Base-by-base conservation (phyloP, 2,888 invertebrate genomes). In the Falcaria lacertinaria region DNA sequence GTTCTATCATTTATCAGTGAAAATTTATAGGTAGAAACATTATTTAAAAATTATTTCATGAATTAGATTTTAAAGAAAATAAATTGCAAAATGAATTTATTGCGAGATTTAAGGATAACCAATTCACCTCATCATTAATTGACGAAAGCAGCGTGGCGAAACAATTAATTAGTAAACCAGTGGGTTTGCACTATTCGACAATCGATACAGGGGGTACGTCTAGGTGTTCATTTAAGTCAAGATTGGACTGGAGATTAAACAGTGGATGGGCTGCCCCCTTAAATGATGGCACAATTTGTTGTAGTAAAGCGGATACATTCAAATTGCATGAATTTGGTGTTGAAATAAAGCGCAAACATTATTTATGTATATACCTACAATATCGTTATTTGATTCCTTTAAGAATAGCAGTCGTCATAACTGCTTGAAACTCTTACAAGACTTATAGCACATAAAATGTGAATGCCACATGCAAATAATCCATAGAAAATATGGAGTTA, bases 221-320 rank as follows among this genome's bases (percentile, higher is more conserved):
- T 82, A 81, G 81, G 84, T 83, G 83, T 85, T 83, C 86, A 84
- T 85, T 86, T 84, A 81, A 80, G 72, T 82, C 78, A 80, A 86
- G 83, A 84, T 86, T 76, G 77, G 74, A 79, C 80, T 79, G 69
- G 50, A 80, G 86, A 86, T 87, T 83, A 83, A 76, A 76, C 75
- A 77, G 73, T 69, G 68, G 71, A 75, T 77, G 76, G 72, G 71
- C 69, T 65, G 63, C 69, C 67, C 74, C 70, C 66, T 60, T 51
- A 47, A 44, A 35, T 44, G 36, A 43, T 63, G 71, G 67, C 52
- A 36, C 45, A 64, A 60, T 47, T 44, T 4, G 33, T 4, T 36
- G 41, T 49, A 44, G n/a, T 1, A 16, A 38, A 55, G 60, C 60
- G 37, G 3, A 25, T 25, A 33, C 4, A 13, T 33, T n/a, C 4